phyloP scores from a whole-genome alignment of 2,113 vertebrate species.

The Epinephelus lanceolatus region DNA sequence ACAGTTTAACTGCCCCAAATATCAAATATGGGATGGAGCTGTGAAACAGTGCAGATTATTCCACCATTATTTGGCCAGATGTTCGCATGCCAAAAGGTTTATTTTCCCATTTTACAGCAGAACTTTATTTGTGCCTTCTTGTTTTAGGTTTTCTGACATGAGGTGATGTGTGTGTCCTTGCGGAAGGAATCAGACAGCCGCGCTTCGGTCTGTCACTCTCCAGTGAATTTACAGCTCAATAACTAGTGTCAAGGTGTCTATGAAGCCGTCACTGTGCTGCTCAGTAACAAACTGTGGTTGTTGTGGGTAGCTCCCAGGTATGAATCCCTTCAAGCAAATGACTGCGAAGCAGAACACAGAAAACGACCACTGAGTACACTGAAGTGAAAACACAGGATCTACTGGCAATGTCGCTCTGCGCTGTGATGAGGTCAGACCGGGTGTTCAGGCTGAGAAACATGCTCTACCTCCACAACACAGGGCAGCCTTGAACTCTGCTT shows the following conservation, averaged over 20 bases:
- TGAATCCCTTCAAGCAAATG: conserved; percentile 31
- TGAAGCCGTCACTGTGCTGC: conserved; percentile 11
- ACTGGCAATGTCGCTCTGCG: conserved; percentile 56
- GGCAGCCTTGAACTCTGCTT: conserved; percentile 68
- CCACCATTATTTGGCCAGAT: not conserved
- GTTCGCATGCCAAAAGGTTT: not conserved
- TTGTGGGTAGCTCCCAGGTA: conserved; percentile 12
- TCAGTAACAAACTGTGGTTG: not conserved
- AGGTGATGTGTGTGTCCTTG: conserved; percentile 5
- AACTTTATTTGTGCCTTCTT: conserved; percentile 35
- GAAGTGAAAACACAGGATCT: conserved; percentile 28
- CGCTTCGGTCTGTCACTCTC: conserved; percentile 5
- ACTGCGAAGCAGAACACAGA: conserved; percentile 9
- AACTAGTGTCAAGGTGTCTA: conserved; percentile 7
- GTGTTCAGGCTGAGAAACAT: conserved; percentile 31
- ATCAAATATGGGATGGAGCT: not conserved
- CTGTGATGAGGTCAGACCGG: conserved; percentile 28
- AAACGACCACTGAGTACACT: not conserved
- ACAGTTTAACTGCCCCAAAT: not conserved
- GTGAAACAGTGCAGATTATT: not conserved
- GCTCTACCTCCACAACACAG: conserved; percentile 65
- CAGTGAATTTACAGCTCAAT: conserved; percentile 23
- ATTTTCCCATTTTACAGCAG: not conserved
- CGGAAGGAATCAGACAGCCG: conserved; percentile 8
- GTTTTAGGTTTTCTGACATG: conserved; percentile 50